Evolutionary conservation across 1,140 invertebrate species (phyloP), one percentile per base, ranked within the genome.

Genomic region (Temnothorax curvispinosus): DNA sequence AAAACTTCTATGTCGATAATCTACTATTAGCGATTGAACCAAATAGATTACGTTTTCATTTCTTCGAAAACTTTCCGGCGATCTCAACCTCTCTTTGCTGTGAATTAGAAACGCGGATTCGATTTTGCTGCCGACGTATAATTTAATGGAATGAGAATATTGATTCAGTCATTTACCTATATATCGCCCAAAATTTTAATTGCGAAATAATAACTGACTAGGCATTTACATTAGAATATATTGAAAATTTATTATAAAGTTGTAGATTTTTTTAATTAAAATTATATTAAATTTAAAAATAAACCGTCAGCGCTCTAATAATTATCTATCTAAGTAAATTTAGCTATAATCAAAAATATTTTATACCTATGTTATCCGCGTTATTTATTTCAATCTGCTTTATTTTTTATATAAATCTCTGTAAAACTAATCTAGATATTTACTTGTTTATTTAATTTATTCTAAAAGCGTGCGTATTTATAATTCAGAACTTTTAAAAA

Each of bases 1-100:
- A 74, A 74, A 82, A 82, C 80, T 82, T 82, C 41, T 58, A 35
- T 52, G 15, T 32, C 80, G 80, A 74, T 82, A 74, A 82, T 60
- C 41, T 74, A 74, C 27, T 54, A 80, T 69, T 74, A 64, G 27
- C 41, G 67, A 82, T 82, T 38, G 41, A 58, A 47, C 8, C 50
- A 41, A 82, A 82, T 58, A 82, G 65, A 82, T 82, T 58, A 47
- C 52, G 52, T 82, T 82, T 82, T 41, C 65, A 71, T 65, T 71
- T 82, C 65, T n/a, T 67, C 11, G 41, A 27, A 58, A 82, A 82
- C 52, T 82, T 81, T 56, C 65, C 27, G 21, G 18, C 52, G 56
- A 58, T 58, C 38, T 32, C 52, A 72, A 52, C 52, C 18, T 27
- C 35, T 81, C 56, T 69, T 56, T 50, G 27, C 76, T 71, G 11